Base-by-base conservation (phyloP, 2,113 vertebrate genomes). In the Cynocephalus volans region DNA sequence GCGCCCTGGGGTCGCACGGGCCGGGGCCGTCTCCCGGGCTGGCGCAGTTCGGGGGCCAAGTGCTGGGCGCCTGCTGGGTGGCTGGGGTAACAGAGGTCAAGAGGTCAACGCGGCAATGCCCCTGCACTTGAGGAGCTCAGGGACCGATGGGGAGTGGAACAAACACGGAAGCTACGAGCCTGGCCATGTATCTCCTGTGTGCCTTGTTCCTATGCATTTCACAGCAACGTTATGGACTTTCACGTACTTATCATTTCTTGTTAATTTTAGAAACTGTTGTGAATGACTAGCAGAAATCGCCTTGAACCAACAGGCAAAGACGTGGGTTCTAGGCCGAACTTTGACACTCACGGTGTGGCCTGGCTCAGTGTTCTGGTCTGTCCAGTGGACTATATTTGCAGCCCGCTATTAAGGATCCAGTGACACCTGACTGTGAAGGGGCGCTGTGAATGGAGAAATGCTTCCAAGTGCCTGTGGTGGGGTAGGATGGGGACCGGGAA, bases 261-360 rank as follows among this genome's bases (percentile, higher is more conserved):
- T 70, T 84, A 88, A 97, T 95, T 93, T 85, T 97, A 95, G 97
- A 89, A 95, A 91, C 87, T n/a, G 77, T 54, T 72, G 90, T 67
- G 84, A 62, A 50, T 45, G 79, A 75, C 95, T 18, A 45, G 88
- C 88, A 88, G 88, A 72, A 93, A 75, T 58, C 56, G 86, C 45
- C 13, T 18, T 3, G 77, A 67, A 23, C 50, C 60, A 48, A 33
- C 36, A 48, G 60, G n/a, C 52, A 21, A 17, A 76, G 73, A 60
- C 67, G 17, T 33, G 67, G 28, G 67, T 62, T 82, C 94, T 41
- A 60, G 76, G 69, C 79, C 65, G 31, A 67, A 17, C 62, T 24
- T n/a, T 21, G 88, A 52, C 48, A 24, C 54, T 11, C 31, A 8
- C 3, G 0, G 9, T n/a, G 52, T 14, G 48, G 19, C 13, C 75